phyloP scores from a whole-genome alignment of 2,797 vertebrate genomes.

The Sandelia bainsii region DNA sequence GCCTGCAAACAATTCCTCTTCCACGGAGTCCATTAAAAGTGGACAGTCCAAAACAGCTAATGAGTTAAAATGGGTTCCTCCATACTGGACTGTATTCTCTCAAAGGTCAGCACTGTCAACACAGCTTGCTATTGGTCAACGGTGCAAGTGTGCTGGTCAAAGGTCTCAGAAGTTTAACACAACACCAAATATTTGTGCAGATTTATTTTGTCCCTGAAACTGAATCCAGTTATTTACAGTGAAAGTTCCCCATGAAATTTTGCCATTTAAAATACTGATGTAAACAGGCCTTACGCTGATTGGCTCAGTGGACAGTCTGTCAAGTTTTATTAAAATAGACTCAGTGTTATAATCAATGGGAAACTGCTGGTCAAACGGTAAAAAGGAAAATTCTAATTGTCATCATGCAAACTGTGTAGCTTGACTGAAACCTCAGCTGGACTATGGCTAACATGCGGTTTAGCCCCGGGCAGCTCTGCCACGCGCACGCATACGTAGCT shows the following conservation, averaged over 20 bases:
- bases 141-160: neutral
- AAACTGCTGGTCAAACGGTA: neutral
- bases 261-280: neutral
- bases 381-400: neutral
- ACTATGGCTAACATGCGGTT: conserved; percentile 9
- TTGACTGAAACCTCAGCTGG: conserved; percentile 29
- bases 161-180: neutral
- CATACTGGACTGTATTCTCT: neutral
- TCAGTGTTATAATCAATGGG: conserved; percentile 1
- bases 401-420: conserved; percentile 7
- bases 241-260: neutral
- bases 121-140: neutral
- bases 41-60: neutral
- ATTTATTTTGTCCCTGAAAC: neutral
- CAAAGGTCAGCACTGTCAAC: neutral
- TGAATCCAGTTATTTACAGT: neutral
- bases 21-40: neutral
- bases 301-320: neutral
- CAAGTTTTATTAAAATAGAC: neutral
- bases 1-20: neutral
- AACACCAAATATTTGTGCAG: neutral
- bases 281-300: neutral
- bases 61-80: too few relatives aligned
- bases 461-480: conserved; percentile 16
- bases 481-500: conserved; percentile 1